phyloP scores from a whole-genome alignment of 2,888 invertebrate genomes.

The Scaptomyza cyrtandrae region DNA sequence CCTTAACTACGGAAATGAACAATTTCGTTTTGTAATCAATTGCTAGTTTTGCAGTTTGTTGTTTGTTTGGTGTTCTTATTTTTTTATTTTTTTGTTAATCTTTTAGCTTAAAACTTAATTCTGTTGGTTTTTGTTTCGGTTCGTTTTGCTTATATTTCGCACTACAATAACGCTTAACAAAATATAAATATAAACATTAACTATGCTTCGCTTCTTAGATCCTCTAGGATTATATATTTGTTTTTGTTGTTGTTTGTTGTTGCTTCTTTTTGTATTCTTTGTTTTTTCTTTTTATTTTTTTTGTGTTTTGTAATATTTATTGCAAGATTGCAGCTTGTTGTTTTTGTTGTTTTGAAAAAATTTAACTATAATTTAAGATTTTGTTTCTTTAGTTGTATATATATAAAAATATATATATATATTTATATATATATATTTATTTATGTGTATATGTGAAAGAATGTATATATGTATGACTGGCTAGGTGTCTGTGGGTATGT shows the following conservation, averaged over 20 bases:
- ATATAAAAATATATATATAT: constrained; percentile 64
- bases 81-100: constrained; percentile 19
- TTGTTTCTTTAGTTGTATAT: constrained; percentile 53
- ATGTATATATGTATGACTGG: constrained; percentile 25
- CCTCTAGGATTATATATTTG: constrained; percentile 51
- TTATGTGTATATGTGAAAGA: constrained; percentile 26
- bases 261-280: constrained; percentile 43
- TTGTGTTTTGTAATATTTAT: constrained; percentile 42
- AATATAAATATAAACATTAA: constrained; percentile 76
- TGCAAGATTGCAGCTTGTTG: constrained; percentile 49
- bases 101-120: constrained; percentile 70
- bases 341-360: constrained; percentile 64
- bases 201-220: constrained; percentile 47
- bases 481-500: constrained; percentile 10
- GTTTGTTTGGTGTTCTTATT: constrained; percentile 20
- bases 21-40: constrained; percentile 39
- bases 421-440: background rate
- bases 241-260: constrained; percentile 38
- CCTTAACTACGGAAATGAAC: constrained; percentile 67
- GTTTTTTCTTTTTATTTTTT: constrained; percentile 10
- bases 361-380: constrained; percentile 67
- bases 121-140: constrained; percentile 34
- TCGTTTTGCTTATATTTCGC: constrained; percentile 57
- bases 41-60: constrained; percentile 22
- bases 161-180: constrained; percentile 79